Percentiles rank a stretch among this genome's conserved stretches.
These are phyloP conservation scores for Henricia sp. DNA, from an alignment of 53 echinoderm and acorn worm species.

Conservation along the genomic window DNA sequence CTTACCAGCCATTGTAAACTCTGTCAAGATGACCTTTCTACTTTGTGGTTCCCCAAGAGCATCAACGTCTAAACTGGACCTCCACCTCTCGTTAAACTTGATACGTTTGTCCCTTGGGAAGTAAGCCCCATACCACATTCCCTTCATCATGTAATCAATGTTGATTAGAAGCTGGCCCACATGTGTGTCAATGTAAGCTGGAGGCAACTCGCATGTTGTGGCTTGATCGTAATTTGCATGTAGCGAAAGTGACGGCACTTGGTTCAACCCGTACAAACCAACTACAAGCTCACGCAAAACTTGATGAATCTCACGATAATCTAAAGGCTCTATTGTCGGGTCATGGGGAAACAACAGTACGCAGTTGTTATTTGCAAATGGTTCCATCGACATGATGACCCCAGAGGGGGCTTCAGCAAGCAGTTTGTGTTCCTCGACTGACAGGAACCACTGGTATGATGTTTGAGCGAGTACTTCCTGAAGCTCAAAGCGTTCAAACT, in stretches of 20 bases:
- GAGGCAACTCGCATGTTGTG: slow-evolving; percentile 86
- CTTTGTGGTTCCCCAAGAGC: slow-evolving; percentile 85
- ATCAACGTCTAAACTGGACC: slow-evolving; percentile 91
- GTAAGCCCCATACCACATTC: slow-evolving; percentile 90
- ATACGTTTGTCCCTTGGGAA: slow-evolving; percentile 90
- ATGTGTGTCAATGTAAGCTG: slow-evolving; percentile 89
- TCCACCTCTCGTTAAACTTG: slow-evolving; percentile 96
- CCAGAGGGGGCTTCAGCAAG: slow-evolving; percentile 75
- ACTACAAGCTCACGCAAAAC: slow-evolving; percentile 88
- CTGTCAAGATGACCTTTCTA: slow-evolving; percentile 89
- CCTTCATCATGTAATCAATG: slow-evolving; percentile 98
- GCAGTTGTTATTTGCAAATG: slow-evolving; percentile 86
- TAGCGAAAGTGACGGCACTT: slow-evolving; percentile 76
- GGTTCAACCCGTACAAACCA: slow-evolving; percentile 89
- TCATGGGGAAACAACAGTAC: slow-evolving; percentile 80
- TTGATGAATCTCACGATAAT: slow-evolving; percentile 91
- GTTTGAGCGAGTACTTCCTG: slow-evolving; percentile 94
- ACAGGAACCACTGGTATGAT: slow-evolving; percentile 94
- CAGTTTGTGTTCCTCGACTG: slow-evolving; percentile 59
- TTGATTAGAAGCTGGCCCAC: slow-evolving; percentile 86
- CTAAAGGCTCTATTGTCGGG: slow-evolving; percentile 69
- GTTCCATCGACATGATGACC: slow-evolving; percentile 83
- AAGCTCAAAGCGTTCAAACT: slow-evolving; percentile 90
- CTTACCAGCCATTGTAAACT: slow-evolving; percentile 90
- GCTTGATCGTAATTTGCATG: slow-evolving; percentile 91